Conservation (phyloP, 2,888 invertebrate species). For the Eurytoma californica region DNA sequence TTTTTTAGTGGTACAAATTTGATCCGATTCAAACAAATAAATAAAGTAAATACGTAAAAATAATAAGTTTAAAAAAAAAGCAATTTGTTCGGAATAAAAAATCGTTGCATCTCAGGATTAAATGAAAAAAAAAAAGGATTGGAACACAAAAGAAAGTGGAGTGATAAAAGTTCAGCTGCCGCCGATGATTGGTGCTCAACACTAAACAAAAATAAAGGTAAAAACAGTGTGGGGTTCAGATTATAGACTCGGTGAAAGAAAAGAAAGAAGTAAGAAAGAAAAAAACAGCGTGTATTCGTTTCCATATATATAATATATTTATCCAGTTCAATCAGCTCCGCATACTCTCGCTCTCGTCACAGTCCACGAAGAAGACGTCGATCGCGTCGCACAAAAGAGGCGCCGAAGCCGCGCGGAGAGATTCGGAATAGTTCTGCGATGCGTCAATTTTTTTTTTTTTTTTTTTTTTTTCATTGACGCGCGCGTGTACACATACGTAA, state of each 20-base stretch:
- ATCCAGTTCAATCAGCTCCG: slow-evolving; percentile 21
- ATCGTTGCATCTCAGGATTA: no score
- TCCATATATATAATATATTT: background rate
- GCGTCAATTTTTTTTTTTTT: slow-evolving; percentile 49
- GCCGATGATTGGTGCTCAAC: slow-evolving; percentile 51
- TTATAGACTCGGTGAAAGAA: no score
- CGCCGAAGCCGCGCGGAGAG: slow-evolving; percentile 32
- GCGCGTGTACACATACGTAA: background rate
- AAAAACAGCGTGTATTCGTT: no score
- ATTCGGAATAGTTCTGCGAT: slow-evolving; percentile 50
- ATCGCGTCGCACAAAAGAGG: no score
- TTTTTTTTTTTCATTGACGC: background rate
- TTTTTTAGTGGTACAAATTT: no score
- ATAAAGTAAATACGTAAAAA: background rate
- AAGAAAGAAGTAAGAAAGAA: no score
- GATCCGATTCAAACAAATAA: background rate
- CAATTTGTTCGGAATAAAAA: no score
- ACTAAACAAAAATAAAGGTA: slow-evolving; percentile 34
- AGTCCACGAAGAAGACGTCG: no score
- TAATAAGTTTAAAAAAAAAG: no score
- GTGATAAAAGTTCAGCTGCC: slow-evolving; percentile 50
- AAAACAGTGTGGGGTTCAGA: no score
- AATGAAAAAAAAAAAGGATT: background rate
- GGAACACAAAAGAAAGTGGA: background rate
- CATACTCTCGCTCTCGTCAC: background rate